phyloP scores from a whole-genome alignment of 2,797 vertebrate genomes.

The Varecia variegata region DNA sequence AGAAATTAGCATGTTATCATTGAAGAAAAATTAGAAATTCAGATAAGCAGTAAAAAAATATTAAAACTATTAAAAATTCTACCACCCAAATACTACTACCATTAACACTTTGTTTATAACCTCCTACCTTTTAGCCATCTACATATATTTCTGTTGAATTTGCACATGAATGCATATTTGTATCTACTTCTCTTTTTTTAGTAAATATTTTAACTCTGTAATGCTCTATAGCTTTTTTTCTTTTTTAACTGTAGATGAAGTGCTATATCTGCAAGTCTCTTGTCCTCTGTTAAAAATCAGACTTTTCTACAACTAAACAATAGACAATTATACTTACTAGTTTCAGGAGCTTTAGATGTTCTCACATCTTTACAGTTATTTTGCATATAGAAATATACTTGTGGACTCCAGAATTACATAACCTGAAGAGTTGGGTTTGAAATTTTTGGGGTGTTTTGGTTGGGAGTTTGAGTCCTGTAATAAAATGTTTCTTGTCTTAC shows the following conservation, averaged over 20 bases:
- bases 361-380: background rate
- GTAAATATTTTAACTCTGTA: background rate
- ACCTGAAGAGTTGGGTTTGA: background rate
- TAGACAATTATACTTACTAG: background rate
- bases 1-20: background rate
- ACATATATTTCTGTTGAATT: background rate
- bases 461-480: constrained; percentile 42
- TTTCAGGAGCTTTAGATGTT: background rate
- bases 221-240: background rate
- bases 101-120: background rate
- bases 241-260: background rate
- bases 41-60: background rate
- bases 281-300: constrained; percentile 14
- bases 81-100: background rate
- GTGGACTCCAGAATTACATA: background rate
- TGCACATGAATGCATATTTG: background rate
- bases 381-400: background rate
- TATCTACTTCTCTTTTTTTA: background rate
- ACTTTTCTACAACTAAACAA: background rate
- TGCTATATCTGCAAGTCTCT: background rate
- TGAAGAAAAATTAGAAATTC: constrained; percentile 22
- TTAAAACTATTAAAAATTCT: constrained; percentile 11
- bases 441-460: background rate
- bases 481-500: constrained; percentile 68
- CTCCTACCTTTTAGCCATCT: background rate